phyloP scores from a whole-genome alignment of 2,113 vertebrate species.

The Sarotherodon lohbergeri region DNA sequence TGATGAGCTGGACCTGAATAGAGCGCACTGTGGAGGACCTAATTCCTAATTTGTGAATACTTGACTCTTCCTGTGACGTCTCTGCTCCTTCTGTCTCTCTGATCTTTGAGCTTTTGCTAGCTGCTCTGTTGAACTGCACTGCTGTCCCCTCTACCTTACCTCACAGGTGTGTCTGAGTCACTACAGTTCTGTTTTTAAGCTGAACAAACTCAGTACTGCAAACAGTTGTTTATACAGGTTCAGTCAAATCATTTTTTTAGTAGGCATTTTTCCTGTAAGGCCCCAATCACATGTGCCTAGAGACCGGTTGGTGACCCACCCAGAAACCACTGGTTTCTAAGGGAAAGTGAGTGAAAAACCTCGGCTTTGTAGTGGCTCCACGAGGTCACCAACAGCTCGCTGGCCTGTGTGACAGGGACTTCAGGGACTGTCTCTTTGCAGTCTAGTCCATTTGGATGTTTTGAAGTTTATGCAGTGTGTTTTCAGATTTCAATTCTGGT shows the following conservation, averaged over 20 bases:
- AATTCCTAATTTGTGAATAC: background rate
- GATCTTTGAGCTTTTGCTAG: background rate
- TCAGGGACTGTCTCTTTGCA: background rate
- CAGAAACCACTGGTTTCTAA: background rate
- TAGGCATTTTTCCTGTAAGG: background rate
- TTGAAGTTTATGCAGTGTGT: background rate
- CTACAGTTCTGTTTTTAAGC: background rate
- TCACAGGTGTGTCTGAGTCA: background rate
- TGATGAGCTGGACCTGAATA: background rate
- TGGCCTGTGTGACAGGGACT: background rate
- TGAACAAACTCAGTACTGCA: fast-evolving
- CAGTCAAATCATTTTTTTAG: background rate
- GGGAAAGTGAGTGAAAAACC: background rate
- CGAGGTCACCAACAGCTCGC: background rate
- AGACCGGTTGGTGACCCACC: background rate
- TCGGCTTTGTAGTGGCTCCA: fast-evolving
- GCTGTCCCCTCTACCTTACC: background rate
- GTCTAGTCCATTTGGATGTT: background rate
- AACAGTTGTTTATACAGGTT: fast-evolving
- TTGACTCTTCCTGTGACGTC: background rate
- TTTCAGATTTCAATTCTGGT: background rate
- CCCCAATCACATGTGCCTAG: background rate
- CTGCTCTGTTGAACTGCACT: fast-evolving
- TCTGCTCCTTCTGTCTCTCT: background rate
- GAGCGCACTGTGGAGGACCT: background rate